Evolutionary conservation across 2,888 invertebrate species (phyloP).

Genomic region (Heliconius erato): DNA sequence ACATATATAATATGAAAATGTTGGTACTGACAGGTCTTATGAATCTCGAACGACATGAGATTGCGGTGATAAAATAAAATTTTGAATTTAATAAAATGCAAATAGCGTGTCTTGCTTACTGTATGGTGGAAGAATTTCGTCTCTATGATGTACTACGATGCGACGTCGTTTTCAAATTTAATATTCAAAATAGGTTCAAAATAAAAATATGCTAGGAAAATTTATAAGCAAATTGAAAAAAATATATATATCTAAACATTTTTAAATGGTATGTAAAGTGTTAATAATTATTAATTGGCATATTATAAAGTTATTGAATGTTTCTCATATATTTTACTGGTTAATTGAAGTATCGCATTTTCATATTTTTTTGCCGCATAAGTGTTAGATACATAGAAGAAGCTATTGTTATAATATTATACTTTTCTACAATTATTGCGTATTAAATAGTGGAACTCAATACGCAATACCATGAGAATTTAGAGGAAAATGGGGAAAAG

Average conservation of each 20-base stretch:
- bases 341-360: no score
- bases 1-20: constrained; percentile 10
- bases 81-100: constrained; percentile 84
- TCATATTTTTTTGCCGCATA: no score
- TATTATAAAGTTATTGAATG: no score
- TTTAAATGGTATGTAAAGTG: not conserved
- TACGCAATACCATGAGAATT: no score
- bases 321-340: no score
- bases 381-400: no score
- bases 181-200: constrained; percentile 3
- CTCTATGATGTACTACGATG: constrained; percentile 38
- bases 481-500: no score
- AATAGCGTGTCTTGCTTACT: constrained; percentile 70
- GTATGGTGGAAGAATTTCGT: constrained; percentile 58
- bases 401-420: no score
- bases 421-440: no score
- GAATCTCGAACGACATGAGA: constrained; percentile 49
- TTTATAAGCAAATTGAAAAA: not conserved
- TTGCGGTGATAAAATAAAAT: constrained; percentile 73
- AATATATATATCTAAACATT: no score
- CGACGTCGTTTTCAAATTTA: not conserved
- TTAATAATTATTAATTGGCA: no score
- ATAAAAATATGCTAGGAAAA: not conserved
- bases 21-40: constrained; percentile 35
- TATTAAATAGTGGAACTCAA: no score